Evolutionary conservation across 2,113 vertebrate genomes (phyloP), one percentile per base, ranked within the genome.

Genomic region (Cairina moschata): DNA sequence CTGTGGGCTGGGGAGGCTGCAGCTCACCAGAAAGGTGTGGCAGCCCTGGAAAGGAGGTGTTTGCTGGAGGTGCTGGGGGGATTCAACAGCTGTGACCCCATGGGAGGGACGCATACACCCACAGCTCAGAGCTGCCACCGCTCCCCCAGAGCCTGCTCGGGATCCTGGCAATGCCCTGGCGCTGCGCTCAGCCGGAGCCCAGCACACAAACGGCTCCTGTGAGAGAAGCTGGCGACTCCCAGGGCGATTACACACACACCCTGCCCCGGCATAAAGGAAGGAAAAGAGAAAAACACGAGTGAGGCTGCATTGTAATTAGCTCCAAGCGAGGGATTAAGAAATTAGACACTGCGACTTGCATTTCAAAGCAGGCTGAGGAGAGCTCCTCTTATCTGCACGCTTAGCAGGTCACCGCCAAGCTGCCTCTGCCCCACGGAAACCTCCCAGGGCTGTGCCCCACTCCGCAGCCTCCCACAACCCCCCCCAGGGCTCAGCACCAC

Each of bases 321-420:
- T 48, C 77, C 44, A 68, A 78, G 58, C 8, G n/a, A 72, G 82
- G 86, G 58, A 82, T 91, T 62, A 81, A 63, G 60, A 83, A 83
- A 71, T 13, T 25, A 46, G 71, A 22, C 50, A 58, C 44, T 4
- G 6, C 3, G 6, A 18, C 62, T 71, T 5, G 5, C 46, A 72
- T 81, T 89, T 79, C 91, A 89, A 72, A 58, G 63, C 67, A 5
- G 44, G 52, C 80, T 42, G 54, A 20, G 50, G 65, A 58, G 56
- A 75, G 26, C 71, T 71, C 15, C 40, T 58, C 73, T 67, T 56
- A 29, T 25, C 17, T 4, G 18, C 34, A 40, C 10, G 17, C 76
- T 65, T 17, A 58, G 68, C 90, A 71, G 60, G 56, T 71, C 74
- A 42, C 28, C 1, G 0, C 60, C 34, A 31, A 74, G 14, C 48